A percentile compares a stretch with the other conserved stretches of the same genome.
These are phyloP conservation scores for Trididemnum nubilum DNA, from an alignment of 23 tunicate species.

Conservation along the genomic window DNA sequence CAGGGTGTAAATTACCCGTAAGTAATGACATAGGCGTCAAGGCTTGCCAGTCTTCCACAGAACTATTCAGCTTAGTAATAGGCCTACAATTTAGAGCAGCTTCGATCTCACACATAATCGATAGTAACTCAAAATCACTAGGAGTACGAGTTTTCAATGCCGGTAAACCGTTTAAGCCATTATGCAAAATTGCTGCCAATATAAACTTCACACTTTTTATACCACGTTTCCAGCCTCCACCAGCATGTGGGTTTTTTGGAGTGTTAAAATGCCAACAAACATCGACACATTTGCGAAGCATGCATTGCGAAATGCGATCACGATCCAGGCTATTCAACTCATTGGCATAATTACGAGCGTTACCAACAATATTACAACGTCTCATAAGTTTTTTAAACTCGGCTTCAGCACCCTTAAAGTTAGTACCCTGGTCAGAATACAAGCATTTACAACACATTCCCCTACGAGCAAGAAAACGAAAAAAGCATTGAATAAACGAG, in stretches of 20 bases:
- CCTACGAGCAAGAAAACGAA: background rate
- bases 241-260: conserved; percentile 5
- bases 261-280: background rate
- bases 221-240: conserved; percentile 3
- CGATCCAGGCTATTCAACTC: background rate
- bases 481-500: conserved; percentile 10
- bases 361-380: background rate
- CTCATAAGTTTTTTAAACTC: conserved; percentile 15
- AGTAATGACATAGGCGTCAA: background rate
- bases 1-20: conserved; percentile 10
- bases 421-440: conserved; percentile 2
- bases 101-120: conserved; percentile 11
- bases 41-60: conserved; percentile 2
- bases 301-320: background rate
- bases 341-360: background rate
- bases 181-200: conserved; percentile 6
- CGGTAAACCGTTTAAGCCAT: background rate
- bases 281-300: conserved; percentile 8
- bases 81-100: conserved; percentile 13
- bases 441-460: background rate
- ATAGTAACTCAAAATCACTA: conserved; percentile 2
- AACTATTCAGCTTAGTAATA: conserved; percentile 2
- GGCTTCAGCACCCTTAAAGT: background rate
- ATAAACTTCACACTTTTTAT: background rate
- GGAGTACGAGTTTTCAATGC: conserved; percentile 7